phyloP scores from a whole-genome alignment of 2,113 vertebrate species.

The Sturnira hondurensis region DNA sequence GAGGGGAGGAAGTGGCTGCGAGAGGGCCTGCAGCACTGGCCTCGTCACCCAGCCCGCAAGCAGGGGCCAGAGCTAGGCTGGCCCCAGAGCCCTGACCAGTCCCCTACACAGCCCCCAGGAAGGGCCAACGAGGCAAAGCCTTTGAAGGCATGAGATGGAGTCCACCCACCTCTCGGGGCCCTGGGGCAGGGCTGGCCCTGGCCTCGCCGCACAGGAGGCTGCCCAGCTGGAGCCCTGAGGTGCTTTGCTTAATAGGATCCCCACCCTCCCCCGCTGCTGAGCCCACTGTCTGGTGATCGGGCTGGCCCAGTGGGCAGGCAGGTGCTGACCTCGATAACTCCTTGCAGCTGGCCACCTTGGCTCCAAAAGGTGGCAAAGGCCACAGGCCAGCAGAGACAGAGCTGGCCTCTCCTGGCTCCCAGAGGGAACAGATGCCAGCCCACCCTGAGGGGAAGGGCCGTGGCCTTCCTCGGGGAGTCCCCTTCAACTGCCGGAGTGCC shows the following conservation, averaged over 20 bases:
- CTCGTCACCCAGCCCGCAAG: no score
- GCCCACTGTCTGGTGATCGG: neutral
- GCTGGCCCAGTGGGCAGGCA: neutral
- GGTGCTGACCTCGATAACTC: slow-evolving; percentile 43
- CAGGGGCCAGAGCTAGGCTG: neutral
- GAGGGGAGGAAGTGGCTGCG: neutral
- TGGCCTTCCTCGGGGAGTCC: neutral
- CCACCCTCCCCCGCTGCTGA: neutral
- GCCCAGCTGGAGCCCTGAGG: neutral
- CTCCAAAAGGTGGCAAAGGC: neutral
- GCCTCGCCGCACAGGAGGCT: neutral
- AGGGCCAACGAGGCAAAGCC: neutral
- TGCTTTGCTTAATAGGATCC: slow-evolving; percentile 56
- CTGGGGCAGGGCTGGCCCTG: neutral
- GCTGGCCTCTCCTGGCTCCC: neutral
- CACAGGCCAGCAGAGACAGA: neutral
- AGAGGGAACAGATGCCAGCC: neutral
- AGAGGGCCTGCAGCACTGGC: neutral
- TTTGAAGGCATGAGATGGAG: neutral
- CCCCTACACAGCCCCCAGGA: fast-evolving
- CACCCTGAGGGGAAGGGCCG: neutral
- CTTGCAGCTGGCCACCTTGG: neutral
- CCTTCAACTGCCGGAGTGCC: neutral
- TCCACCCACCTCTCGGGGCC: neutral
- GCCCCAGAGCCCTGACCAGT: fast-evolving